Evolutionary conservation across 1,140 invertebrate genomes (phyloP).

Genomic region (Macrocentrus cingulum): DNA sequence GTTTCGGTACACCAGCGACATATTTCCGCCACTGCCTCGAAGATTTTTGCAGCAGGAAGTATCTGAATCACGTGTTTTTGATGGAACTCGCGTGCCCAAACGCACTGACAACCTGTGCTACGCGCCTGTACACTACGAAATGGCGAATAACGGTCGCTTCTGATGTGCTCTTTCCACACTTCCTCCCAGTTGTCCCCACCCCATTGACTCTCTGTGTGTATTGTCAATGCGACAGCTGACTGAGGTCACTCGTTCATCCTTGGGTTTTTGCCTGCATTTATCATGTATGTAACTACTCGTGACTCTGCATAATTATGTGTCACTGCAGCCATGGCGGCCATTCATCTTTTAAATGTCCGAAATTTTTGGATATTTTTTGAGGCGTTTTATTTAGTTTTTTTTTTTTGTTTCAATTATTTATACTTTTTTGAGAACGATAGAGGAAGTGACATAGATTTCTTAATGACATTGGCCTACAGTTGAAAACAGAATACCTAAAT

Average conservation of each 20-base stretch:
- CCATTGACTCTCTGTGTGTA: slow-evolving; percentile 2
- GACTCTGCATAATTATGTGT: no score
- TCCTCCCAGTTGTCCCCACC: not conserved
- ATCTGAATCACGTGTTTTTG: not conserved
- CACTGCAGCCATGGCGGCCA: no score
- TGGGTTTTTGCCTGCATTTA: not conserved
- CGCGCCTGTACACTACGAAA: slow-evolving; percentile 35
- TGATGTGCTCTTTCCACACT: slow-evolving; percentile 1
- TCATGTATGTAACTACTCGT: not conserved
- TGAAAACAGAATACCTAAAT: slow-evolving; percentile 39
- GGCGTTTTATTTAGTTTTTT: no score
- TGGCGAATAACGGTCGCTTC: slow-evolving; percentile 41
- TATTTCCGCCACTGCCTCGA: slow-evolving; percentile 36
- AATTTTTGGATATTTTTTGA: no score
- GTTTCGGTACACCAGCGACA: slow-evolving; percentile 66
- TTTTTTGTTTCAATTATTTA: not conserved
- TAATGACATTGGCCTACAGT: slow-evolving; percentile 48
- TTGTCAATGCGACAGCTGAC: not conserved
- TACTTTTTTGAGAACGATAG: not conserved
- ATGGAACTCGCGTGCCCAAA: slow-evolving; percentile 5
- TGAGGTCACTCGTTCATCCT: not conserved
- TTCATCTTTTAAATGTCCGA: no score
- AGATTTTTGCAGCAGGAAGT: no score
- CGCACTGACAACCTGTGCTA: slow-evolving; percentile 33
- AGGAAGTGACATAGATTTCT: not conserved